Conservation (phyloP, 2,888 invertebrate species). For the Napeogenes sylphis region DNA sequence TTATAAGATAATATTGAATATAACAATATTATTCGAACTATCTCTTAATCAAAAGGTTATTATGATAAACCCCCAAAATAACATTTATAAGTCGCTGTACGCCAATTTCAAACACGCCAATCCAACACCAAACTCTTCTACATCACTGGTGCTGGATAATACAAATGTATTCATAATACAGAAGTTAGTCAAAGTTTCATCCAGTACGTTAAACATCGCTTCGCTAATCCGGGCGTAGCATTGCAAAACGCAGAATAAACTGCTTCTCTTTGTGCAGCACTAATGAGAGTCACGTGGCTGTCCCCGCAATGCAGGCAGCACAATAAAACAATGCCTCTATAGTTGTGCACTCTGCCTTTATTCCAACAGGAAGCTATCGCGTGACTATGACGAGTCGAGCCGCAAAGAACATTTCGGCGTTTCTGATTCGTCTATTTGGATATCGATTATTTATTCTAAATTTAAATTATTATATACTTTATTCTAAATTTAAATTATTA, state of each 20-base stretch:
- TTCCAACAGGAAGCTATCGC: constrained; percentile 70
- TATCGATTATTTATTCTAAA: background rate
- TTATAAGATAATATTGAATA: no score
- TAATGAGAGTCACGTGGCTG: constrained; percentile 77
- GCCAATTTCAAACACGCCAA: background rate
- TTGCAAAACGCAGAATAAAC: constrained; percentile 74
- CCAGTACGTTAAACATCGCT: constrained; percentile 64
- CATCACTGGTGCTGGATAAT: constrained; percentile 14
- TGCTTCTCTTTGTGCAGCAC: constrained; percentile 71
- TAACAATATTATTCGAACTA: background rate
- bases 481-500: no score
- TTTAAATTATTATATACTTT: no score
- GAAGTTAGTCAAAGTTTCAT: constrained; percentile 57
- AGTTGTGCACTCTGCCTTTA: constrained; percentile 69
- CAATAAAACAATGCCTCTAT: constrained; percentile 73
- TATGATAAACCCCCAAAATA: background rate
- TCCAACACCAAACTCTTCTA: constrained; percentile 12
- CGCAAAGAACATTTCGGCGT: constrained; percentile 52
- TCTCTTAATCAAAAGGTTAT: constrained; percentile 1
- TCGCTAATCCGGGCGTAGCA: constrained; percentile 68
- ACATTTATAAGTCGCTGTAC: background rate
- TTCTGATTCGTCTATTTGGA: constrained; percentile 54
- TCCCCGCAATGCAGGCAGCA: constrained; percentile 76
- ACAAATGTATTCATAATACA: constrained; percentile 29
- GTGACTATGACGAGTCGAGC: constrained; percentile 65